Conservation (phyloP, 1,140 invertebrate genomes). For the Pomacea maculata region DNA sequence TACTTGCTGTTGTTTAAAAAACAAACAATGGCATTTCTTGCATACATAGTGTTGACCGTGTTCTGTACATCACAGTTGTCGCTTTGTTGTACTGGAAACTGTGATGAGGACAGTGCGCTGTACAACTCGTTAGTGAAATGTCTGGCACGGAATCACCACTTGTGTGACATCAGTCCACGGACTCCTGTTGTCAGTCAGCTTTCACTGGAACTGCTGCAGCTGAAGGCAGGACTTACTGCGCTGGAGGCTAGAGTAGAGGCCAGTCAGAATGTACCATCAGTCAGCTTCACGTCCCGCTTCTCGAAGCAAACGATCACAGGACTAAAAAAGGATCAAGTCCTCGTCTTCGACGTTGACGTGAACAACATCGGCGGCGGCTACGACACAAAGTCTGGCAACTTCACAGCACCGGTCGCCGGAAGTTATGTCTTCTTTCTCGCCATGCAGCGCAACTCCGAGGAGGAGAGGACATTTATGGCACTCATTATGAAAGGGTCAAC, state of each 20-base stretch:
- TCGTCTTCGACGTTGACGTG: neutral
- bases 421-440: neutral
- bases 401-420: slow-evolving; percentile 1
- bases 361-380: slow-evolving; percentile 5
- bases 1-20: no score
- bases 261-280: neutral
- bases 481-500: slow-evolving; percentile 1
- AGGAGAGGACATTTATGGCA: neutral
- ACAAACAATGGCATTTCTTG: no score
- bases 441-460: neutral
- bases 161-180: neutral
- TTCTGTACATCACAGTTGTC: no score
- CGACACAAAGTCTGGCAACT: neutral
- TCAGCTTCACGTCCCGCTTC: slow-evolving; percentile 4
- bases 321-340: neutral
- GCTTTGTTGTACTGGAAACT: no score
- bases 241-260: neutral
- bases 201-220: neutral
- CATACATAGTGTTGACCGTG: no score
- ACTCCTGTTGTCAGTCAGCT: neutral
- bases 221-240: neutral
- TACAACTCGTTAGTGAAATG: no score
- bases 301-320: neutral
- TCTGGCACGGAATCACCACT: no score
- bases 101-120: no score